Percentiles rank a stretch among this genome's conserved stretches.
Evolutionary conservation across 1,140 invertebrate species (phyloP).

Genomic region (Oppia nitens): DNA sequence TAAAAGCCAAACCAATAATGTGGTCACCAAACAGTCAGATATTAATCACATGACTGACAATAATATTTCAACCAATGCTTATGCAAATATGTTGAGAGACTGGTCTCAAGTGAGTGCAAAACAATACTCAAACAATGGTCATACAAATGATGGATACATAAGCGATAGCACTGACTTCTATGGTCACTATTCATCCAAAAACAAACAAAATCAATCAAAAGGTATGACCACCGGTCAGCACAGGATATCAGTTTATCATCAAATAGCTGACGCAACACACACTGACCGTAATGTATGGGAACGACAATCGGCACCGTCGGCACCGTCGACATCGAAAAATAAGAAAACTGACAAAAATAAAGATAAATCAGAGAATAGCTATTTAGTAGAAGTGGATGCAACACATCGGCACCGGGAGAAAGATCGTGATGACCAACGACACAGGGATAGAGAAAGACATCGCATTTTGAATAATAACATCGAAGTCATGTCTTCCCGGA

Average conservation of each 20-base stretch:
- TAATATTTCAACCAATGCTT: background rate
- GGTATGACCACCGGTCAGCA: background rate
- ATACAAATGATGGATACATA: slow-evolving; percentile 9
- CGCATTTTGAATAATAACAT: background rate
- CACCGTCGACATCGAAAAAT: background rate
- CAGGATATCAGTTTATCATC: background rate
- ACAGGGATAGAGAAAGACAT: background rate
- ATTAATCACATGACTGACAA: background rate
- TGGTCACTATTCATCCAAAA: background rate
- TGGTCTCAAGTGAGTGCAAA: background rate
- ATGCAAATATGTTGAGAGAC: background rate
- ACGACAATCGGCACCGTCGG: background rate
- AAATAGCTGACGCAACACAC: background rate
- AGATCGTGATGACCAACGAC: background rate
- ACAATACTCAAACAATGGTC: background rate
- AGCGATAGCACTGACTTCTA: slow-evolving; percentile 8
- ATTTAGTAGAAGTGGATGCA: background rate
- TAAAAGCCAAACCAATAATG: slow-evolving; percentile 1
- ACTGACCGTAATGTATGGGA: background rate
- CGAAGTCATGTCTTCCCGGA: background rate
- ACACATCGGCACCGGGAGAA: background rate
- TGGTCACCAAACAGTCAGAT: background rate
- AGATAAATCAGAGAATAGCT: background rate
- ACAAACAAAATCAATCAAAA: background rate
- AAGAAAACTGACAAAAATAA: background rate